Percentiles rank a stretch among this genome's conserved stretches.
phyloP scores from a whole-genome alignment of 2,797 vertebrate species.

The Chrosomus eos region DNA sequence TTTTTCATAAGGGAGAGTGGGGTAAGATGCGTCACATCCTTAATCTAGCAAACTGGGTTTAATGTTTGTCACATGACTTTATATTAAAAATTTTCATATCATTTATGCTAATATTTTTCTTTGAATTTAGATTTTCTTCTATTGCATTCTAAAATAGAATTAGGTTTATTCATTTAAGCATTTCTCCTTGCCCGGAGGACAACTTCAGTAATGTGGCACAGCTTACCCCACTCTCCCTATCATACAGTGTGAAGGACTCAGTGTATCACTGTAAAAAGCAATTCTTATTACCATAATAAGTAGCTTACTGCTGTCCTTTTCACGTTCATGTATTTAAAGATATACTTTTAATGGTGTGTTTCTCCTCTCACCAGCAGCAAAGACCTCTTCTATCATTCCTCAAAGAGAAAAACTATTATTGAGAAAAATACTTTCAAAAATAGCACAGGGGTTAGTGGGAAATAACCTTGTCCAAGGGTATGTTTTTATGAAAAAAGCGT shows the following conservation, averaged over 20 bases:
- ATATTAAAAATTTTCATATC: not conserved
- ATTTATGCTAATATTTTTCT: not conserved
- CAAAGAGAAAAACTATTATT: slow-evolving; percentile 66
- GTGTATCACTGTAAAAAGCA: slow-evolving; percentile 47
- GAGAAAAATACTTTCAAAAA: slow-evolving; percentile 72
- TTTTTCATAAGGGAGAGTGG: slow-evolving; percentile 5
- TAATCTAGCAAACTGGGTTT: slow-evolving; percentile 10
- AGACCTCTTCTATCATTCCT: slow-evolving; percentile 33
- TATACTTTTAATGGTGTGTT: slow-evolving; percentile 48
- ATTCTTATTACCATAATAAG: slow-evolving; percentile 51
- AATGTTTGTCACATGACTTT: not conserved
- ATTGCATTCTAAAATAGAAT: not conserved
- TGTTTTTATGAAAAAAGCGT: slow-evolving; percentile 60
- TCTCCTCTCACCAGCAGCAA: slow-evolving; percentile 48
- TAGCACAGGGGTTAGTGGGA: slow-evolving; percentile 74
- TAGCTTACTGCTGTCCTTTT: slow-evolving; percentile 28
- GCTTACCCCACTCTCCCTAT: slow-evolving; percentile 19
- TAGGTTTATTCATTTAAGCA: not conserved
- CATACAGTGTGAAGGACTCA: slow-evolving; percentile 23
- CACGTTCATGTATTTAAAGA: slow-evolving; percentile 53
- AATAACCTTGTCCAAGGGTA: slow-evolving; percentile 80
- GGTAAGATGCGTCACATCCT: not conserved
- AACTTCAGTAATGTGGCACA: not conserved
- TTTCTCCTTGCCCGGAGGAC: slow-evolving; percentile 22
- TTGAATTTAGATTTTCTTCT: not conserved